Conservation (phyloP, 2,113 vertebrate species). For the Dicerorhinus sumatrensis region DNA sequence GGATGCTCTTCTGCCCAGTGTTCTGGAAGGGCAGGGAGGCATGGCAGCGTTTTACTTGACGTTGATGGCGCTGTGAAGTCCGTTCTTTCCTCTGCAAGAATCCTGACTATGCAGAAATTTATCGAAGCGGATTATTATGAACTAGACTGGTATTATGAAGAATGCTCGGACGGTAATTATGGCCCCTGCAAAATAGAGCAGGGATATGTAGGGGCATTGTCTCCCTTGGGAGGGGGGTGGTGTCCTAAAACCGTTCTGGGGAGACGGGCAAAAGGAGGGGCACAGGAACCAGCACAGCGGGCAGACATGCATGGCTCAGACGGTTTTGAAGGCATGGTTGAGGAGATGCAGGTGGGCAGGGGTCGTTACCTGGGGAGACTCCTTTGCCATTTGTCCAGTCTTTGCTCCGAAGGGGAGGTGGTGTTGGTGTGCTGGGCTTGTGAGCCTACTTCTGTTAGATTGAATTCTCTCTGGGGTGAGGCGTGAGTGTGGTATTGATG, state of each 20-base stretch:
- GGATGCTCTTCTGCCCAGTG: slow-evolving; percentile 54
- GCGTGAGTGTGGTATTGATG: neutral
- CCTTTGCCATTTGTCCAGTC: neutral
- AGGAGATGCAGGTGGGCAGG: slow-evolving; percentile 59
- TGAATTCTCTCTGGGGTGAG: neutral
- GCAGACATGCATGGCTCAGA: slow-evolving; percentile 47
- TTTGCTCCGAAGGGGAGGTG: slow-evolving; percentile 8
- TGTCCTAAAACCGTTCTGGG: neutral
- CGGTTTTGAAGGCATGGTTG: neutral
- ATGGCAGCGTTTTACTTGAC: slow-evolving; percentile 89
- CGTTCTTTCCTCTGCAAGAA: slow-evolving; percentile 79
- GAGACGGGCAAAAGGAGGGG: slow-evolving; percentile 41
- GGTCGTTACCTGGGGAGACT: slow-evolving; percentile 67
- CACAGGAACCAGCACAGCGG: neutral
- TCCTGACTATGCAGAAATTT: slow-evolving; percentile 98
- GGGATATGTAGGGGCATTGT: slow-evolving; percentile 62
- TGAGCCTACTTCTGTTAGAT: neutral
- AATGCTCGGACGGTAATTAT: slow-evolving; percentile 97
- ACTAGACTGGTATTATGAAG: slow-evolving; percentile 99
- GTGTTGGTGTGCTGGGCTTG: neutral
- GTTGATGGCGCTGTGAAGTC: slow-evolving; percentile 83
- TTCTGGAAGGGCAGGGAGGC: slow-evolving; percentile 84
- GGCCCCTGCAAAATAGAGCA: slow-evolving; percentile 32
- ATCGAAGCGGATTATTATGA: slow-evolving; percentile 98
- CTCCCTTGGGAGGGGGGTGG: neutral